phyloP scores from a whole-genome alignment of 2,797 vertebrate species.

The Spheniscus humboldti region DNA sequence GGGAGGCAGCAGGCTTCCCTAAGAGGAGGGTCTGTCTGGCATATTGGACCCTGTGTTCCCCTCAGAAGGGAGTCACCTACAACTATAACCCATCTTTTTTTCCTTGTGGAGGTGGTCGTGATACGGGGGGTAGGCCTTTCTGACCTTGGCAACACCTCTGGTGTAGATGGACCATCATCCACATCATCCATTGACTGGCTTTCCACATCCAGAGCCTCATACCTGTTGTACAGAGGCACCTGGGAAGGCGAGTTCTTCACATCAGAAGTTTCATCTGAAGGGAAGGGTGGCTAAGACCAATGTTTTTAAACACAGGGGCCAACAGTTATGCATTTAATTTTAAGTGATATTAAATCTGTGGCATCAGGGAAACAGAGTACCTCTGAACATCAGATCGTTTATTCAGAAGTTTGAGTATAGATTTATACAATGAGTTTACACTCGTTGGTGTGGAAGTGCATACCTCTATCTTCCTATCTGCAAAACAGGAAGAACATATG shows the following conservation, averaged over 20 bases:
- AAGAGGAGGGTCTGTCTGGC: no score
- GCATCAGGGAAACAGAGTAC: background rate
- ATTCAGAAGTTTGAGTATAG: background rate
- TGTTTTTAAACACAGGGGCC: background rate
- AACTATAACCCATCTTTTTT: no score
- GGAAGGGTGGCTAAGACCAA: background rate
- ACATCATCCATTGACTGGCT: no score
- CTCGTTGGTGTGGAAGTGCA: rapidly evolving
- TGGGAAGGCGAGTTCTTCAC: background rate
- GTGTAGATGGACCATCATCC: no score
- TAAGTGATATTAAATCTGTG: background rate
- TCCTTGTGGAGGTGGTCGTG: no score
- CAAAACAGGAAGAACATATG: background rate
- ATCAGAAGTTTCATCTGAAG: background rate
- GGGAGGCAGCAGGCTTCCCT: no score
- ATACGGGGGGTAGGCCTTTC: no score
- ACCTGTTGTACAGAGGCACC: no score
- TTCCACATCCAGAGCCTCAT: no score
- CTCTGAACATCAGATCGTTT: background rate
- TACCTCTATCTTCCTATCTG: background rate
- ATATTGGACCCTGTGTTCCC: no score
- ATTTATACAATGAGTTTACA: background rate
- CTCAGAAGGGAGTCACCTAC: no score
- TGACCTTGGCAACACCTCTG: no score
- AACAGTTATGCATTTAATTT: background rate